Base-by-base conservation (phyloP, 1,140 invertebrate genomes). In the Glomeris maerens region DNA sequence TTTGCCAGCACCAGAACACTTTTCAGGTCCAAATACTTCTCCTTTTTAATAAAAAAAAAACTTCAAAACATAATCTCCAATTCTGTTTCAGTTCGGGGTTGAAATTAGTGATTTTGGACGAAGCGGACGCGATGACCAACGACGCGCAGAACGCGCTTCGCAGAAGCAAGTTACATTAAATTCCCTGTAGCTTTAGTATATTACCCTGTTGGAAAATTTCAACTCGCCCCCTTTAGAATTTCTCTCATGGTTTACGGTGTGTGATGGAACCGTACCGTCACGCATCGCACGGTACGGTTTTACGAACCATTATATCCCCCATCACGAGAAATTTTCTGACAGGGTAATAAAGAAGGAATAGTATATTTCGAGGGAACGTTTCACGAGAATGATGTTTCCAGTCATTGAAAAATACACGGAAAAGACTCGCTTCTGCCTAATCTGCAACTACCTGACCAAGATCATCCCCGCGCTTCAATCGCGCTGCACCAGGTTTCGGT, bases 111-210 rank as follows among this genome's bases (percentile, higher is more conserved):
- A 98, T 99, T 57, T 68, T 99, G 10, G 96, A 99, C 78, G 96
- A 99, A 77, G 95, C 95, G 7, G 96, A 99, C 78, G 91, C 95
- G 1, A 99, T 99, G 96, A 99, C 96, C 2, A 88, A 91, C 65
- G 94, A 98, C 80, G 96, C 96, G 2, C 96, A 99, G 68, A 98
- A 97, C 79, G 94, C 95, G 27, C 71, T 98, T 1, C 75, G 94
- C 59, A 80, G 95, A 79, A 91, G 88, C 91, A 74, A 76, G 72
- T 66, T n/a, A 52, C n/a, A 29, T 23, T 26, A 5, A 7, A 46
- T 4, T 46, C 29, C n/a, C 3, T 50, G 4, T 5, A 25, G 4
- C 17, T 21, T 25, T 5, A 42, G 4, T 42, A 5, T 5, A 4
- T 42, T 42, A 21, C 20, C n/a, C n/a, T 42, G 20, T 42, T 42